Conservation (phyloP, 2,113 vertebrate species). For the Macheiramphus alcinus region DNA sequence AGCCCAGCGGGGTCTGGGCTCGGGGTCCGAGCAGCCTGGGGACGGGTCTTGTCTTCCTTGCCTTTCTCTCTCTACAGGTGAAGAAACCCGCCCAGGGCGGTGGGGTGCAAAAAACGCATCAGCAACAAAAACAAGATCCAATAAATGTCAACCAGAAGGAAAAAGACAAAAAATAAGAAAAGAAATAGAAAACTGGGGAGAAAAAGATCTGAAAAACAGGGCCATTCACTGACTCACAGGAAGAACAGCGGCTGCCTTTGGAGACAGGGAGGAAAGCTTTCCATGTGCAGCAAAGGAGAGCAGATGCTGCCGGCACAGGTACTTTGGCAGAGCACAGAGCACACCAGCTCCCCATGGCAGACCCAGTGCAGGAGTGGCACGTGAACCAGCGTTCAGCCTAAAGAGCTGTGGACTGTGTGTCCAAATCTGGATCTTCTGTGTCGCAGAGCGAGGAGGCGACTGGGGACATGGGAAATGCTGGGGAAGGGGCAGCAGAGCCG, state of each 20-base stretch:
- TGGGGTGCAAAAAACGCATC: conserved; percentile 63
- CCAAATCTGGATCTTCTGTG: neutral
- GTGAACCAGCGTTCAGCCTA: neutral
- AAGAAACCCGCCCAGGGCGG: conserved; percentile 55
- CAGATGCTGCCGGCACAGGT: neutral
- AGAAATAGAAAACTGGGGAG: neutral
- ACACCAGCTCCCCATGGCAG: accelerated
- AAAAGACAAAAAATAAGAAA: neutral
- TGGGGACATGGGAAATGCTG: neutral
- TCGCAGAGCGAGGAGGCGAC: neutral
- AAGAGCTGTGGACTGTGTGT: neutral
- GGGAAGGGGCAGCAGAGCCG: neutral
- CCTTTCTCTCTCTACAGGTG: conserved; percentile 84
- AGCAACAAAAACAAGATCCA: conserved; percentile 56
- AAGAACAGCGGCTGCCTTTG: neutral
- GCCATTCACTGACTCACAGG: neutral
- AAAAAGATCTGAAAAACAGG: conserved; percentile 12
- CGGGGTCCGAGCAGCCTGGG: conserved; percentile 59
- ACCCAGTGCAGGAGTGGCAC: neutral
- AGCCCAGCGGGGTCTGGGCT: conserved; percentile 73
- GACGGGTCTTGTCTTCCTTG: conserved; percentile 75
- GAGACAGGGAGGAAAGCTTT: neutral
- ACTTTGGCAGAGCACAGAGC: neutral
- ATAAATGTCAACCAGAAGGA: neutral
- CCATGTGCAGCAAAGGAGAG: neutral